Base-by-base conservation (phyloP, 2,797 vertebrate genomes). In the Knipowitschia caucasica region DNA sequence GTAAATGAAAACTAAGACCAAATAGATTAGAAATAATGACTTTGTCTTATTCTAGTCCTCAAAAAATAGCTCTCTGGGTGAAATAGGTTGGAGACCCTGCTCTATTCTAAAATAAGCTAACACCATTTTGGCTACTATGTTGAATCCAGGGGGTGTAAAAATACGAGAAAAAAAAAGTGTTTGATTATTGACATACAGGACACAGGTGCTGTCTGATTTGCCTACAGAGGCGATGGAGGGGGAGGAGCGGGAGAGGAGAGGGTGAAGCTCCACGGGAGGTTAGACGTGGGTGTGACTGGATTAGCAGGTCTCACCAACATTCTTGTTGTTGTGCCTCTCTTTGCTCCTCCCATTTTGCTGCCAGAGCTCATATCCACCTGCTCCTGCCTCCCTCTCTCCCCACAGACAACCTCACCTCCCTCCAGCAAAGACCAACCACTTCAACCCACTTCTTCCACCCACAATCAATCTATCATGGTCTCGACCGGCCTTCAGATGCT, bases 401-500 rank as follows among this genome's bases (percentile, higher is more conserved):
- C 71, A 83, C 21, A 49, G 29, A 49, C 6, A 63, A 65, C 62
- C 50, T 43, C 53, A 59, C 34, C 36, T 10, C 57, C 43, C 50
- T 0, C 15, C 24, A 38, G 23, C 21, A 35, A 11, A 58, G 11
- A 55, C 51, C 6, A 31, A 47, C 31, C 15, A 49, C 43, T 18
- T 29, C 12, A 12, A 4, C 30, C 14, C 18, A 11, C n/a, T 36
- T 11, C n/a, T n/a, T n/a, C n/a, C n/a, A n/a, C n/a, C n/a, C 18
- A 39, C 18, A 39, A 12, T 59, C 31, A 20, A 17, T 26, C 26
- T 77, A 43, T 35, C 0, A 99, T 99, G 96, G 94, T 91, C 36
- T 95, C 95, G 49, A 85, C 92, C 69, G 96, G 96, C 5, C 72
- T 99, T 11, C 97, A 99, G 80, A 91, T 99, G 38, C 73, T 97